Evolutionary conservation across 1,140 invertebrate genomes (phyloP), one percentile per base, ranked within the genome.

Genomic region (Callitettix versicolor): DNA sequence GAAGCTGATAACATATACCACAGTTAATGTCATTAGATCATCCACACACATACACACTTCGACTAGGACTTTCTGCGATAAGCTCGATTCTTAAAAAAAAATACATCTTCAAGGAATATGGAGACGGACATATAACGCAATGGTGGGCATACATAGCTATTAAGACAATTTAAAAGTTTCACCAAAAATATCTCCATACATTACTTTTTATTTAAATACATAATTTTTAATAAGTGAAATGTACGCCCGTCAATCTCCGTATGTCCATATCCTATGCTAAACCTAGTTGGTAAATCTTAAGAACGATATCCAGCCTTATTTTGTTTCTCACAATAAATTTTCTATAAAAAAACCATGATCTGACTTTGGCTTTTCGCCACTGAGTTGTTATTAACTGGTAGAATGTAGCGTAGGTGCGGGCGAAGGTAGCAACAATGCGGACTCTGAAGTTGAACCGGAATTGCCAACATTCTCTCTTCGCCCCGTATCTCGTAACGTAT

Each of bases 401-500:
- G 46, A 14, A 4, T 22, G 15, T n/a, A 26, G 12, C 14, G n/a
- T 12, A 11, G 17, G 42, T 18, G 42, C 17, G 4, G 24, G 21
- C 2, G 46, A n/a, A 22, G 46, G 46, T 18, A 48, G 24, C 24
- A 48, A 2, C 3, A 48, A 22, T 6, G 21, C 30, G 12, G 46
- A 48, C 26, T 30, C 26, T 21, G 36, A 54, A 36, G 44, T 30
- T 30, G 3, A 3, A 30, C 26, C 9, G 26, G 3, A 4, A 9
- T 9, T 40, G 56, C 36, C 48, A 58, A 34, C 14, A 30, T 36
- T 51, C 26, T 26, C 30, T 42, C 40, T 30, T 9, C 46, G 21
- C 46, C n/a, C 2, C 6, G 21, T 22, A 12, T 26, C 73, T 44
- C 76, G 74, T 7, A 86, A 67, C 7, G 83, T 80, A 63, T 87